Base-by-base conservation (phyloP, 2,888 invertebrate genomes). In the Coelopa pilipes region DNA sequence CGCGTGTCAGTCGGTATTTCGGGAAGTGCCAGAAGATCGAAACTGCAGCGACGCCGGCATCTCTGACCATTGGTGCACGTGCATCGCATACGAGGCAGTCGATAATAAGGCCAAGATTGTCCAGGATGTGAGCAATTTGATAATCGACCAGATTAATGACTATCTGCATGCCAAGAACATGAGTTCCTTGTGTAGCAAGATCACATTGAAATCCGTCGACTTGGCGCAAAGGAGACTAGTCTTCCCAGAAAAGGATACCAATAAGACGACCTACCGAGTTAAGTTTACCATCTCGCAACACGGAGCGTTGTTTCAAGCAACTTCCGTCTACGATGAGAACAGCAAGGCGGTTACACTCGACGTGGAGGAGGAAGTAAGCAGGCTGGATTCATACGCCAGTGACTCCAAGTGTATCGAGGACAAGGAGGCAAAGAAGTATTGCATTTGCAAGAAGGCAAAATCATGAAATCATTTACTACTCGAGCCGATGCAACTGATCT, bases 1-100 rank as follows among this genome's bases (percentile, higher is more conserved):
- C 0, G 89, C 87, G 1, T 94, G 94, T 80, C 89, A 89, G 73
- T 92, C 92, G 73, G 81, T 94, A 67, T 92, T 95, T 74, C 83
- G 88, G n/a, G 87, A 89, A 63, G 88, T 92, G 1, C 89, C 89
- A 21, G 84, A 84, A 68, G 89, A 91, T 75, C 89, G 95, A 46
- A 91, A 91, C 4, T 95, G 95, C 81, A 85, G 87, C 46, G 91
- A 93, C 72, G 92, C 91, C 0, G 90, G 90, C 0, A 91, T 95
- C 70, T 88, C 89, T 0, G 89, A 91, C 21, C 93, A 93, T 81
- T 94, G 94, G 94, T 94, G 94, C 82, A 91, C 92, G 74, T 94
- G 94, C 80, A 89, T 90, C 47, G 90, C 90, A 53, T 90, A 91
- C 80, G 86, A 77, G 21, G 72, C 15, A 5, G 12, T 78, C 45